Conservation (phyloP, 2,113 vertebrate species). For the Epinephelus lanceolatus region DNA sequence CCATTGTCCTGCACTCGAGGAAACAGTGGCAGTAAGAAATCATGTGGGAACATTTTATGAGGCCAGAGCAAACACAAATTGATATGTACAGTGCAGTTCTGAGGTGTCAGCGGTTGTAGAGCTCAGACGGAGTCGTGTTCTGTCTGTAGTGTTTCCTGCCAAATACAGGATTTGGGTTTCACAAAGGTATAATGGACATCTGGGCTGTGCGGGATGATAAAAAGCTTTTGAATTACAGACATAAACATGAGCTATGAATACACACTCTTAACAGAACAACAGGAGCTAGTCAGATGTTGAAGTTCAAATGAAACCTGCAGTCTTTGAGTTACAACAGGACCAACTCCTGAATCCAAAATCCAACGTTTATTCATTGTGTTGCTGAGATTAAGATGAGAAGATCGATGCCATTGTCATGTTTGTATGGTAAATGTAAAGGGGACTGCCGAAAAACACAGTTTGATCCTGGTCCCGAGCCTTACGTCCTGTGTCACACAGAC, state of each 20-base stretch:
- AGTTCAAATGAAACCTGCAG: neutral
- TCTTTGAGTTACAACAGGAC: neutral
- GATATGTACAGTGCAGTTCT: neutral
- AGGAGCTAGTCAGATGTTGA: neutral
- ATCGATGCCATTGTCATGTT: neutral
- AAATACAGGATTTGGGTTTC: conserved; percentile 32
- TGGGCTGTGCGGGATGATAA: neutral
- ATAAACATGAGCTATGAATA: neutral
- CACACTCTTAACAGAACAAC: neutral
- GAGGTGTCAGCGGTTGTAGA: conserved; percentile 11
- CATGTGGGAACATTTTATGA: neutral
- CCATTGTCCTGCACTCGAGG: conserved; percentile 72
- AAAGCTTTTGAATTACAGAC: conserved; percentile 1
- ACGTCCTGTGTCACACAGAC: no score
- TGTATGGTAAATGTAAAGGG: no score
- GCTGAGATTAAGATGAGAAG: neutral
- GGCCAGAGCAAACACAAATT: neutral
- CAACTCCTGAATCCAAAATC: neutral
- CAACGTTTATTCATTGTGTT: no score
- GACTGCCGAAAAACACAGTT: no score
- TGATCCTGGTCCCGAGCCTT: no score
- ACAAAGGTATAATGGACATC: conserved; percentile 3
- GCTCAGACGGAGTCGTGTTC: conserved; percentile 32
- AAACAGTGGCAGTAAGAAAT: neutral
- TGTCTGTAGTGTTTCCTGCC: conserved; percentile 12